phyloP scores from a whole-genome alignment of 2,888 invertebrate genomes.

The Nycteola revayana region DNA sequence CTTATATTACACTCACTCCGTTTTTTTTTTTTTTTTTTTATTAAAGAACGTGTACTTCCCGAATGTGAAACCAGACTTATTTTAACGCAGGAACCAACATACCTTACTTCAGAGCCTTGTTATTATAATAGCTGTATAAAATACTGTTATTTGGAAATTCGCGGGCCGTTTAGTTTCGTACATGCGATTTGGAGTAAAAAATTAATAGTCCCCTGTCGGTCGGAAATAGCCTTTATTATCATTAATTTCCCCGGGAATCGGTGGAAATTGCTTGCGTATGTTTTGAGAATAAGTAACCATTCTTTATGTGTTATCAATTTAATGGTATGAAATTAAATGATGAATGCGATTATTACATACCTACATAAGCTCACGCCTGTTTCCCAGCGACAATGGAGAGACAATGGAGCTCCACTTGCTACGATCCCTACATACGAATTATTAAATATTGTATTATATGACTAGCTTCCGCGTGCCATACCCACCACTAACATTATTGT shows the following conservation, averaged over 20 bases:
- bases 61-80: conserved; percentile 20
- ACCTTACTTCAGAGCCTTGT: conserved; percentile 33
- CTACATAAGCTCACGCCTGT: no score
- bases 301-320: no score
- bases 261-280: conserved; percentile 21
- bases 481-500: no score
- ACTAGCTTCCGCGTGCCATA: no score
- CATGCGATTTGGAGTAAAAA: conserved; percentile 57
- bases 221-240: conserved; percentile 33
- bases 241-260: conserved; percentile 22
- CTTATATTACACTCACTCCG: no score
- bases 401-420: no score
- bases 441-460: no score
- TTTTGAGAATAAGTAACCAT: neutral
- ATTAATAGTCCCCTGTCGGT: conserved; percentile 29
- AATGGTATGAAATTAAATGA: no score
- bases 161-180: conserved; percentile 45
- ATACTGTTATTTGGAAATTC: conserved; percentile 57
- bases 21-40: no score
- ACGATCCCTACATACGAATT: no score
- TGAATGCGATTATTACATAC: no score
- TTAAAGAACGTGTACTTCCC: conserved; percentile 6
- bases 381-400: no score
- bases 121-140: conserved; percentile 55
- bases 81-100: conserved; percentile 36